Evolutionary conservation across 2,797 vertebrate species (phyloP), one percentile per base, ranked within the genome.

Genomic region (Chelon auratus): DNA sequence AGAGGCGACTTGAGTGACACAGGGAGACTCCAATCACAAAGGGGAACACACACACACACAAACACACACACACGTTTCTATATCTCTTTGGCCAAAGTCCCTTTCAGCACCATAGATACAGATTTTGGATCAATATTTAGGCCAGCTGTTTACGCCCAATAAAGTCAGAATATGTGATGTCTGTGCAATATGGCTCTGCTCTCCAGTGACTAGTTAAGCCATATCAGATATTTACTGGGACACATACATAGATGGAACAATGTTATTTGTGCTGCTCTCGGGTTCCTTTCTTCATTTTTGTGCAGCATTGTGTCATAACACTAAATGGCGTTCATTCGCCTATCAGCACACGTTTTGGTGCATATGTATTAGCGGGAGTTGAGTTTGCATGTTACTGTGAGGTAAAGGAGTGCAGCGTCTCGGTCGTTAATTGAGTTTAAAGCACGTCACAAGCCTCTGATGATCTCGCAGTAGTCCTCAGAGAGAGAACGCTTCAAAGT

Each of bases 1-100:
- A 30, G 42, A 53, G 24, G 71, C 10, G 59, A 62, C 39, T 53
- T 82, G 90, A 93, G 60, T 83, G 93, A 77, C 90, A 81, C 39
- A 30, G 6, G 22, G 22, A 55, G 13, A 12, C 48, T 26, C 91
- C 93, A 90, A 90, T 92, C 68, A 80, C 55, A 72, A 13, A 75
- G 1, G 3, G 2, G 51, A 36, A 70, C 57, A 6, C 30, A 20
- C 10, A 43, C 14, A 6, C 10, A 18, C 42, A 70, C 57, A 7
- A 24, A 20, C 10, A 5, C 18, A 36, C 14, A 8, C 10, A 18
- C 42, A 17, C 42, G 17, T 9, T 10, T 9, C 5, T 33, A 5
- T 33, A 33, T 33, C 5, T 33, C 30, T 33, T 8, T 33, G 30
- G 5, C 5, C 1, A 5, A 6, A 8, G 30, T 50, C 24, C 6